These are phyloP conservation scores for Campoplex nolae DNA, from an alignment of 2,888 invertebrate species.

Conservation along the genomic window DNA sequence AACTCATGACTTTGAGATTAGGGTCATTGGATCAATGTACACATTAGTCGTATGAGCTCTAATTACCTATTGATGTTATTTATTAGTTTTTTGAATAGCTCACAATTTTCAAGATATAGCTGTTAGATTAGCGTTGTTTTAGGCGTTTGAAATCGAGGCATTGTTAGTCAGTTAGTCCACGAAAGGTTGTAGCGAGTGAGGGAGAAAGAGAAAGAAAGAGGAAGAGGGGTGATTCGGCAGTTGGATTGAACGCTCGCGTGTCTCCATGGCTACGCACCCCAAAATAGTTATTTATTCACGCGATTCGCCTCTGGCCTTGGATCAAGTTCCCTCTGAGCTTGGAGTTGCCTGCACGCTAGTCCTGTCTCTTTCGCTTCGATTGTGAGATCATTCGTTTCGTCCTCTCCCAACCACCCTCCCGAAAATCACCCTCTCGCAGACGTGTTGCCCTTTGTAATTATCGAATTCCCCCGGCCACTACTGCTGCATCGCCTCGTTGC, in stretches of 20 bases:
- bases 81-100: neutral
- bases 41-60: too few species aligned
- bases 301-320: conserved; percentile 77
- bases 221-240: conserved; percentile 38
- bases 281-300: conserved; percentile 82
- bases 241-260: conserved; percentile 66
- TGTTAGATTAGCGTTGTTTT: neutral
- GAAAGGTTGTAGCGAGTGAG: conserved; percentile 62
- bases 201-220: neutral
- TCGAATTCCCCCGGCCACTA: conserved; percentile 61
- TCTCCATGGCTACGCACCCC: conserved; percentile 79
- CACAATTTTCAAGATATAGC: neutral
- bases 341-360: conserved; percentile 41
- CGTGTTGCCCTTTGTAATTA: conserved; percentile 73
- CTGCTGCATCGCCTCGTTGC: conserved; percentile 54
- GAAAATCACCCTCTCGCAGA: conserved; percentile 50
- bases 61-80: neutral
- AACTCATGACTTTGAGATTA: conserved; percentile 22
- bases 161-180: conserved; percentile 69
- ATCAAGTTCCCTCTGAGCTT: conserved; percentile 64
- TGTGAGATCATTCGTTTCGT: conserved; percentile 28
- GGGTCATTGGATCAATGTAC: neutral
- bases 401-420: conserved; percentile 39
- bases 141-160: conserved; percentile 64
- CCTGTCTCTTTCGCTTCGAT: conserved; percentile 30